These are phyloP conservation scores for Tuta absoluta DNA, from an alignment of 2,888 invertebrate genomes.

Conservation along the genomic window DNA sequence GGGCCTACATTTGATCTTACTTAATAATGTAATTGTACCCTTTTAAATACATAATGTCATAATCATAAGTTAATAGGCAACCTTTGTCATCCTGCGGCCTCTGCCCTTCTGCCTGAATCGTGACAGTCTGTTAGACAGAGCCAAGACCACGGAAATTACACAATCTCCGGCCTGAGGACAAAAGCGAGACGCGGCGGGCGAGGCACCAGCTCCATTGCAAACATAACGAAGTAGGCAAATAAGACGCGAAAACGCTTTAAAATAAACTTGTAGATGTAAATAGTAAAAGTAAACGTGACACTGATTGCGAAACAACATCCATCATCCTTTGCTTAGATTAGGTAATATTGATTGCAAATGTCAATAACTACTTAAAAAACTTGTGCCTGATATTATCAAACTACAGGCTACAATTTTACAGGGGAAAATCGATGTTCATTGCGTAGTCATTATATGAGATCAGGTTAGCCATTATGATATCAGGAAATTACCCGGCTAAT, in stretches of 20 bases:
- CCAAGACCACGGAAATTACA: neutral
- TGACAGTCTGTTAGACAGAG: neutral
- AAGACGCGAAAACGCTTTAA: slow-evolving; percentile 1
- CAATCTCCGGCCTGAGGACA: slow-evolving; percentile 5
- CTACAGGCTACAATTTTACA: no score
- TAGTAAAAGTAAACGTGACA: neutral
- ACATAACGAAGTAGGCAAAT: neutral
- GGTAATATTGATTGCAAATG: neutral
- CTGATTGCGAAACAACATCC: slow-evolving; percentile 4
- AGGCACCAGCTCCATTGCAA: neutral
- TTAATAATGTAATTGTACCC: no score
- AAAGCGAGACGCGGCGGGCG: neutral
- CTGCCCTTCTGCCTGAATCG: slow-evolving; percentile 1
- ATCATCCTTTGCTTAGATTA: neutral
- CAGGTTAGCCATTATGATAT: no score
- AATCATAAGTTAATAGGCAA: neutral
- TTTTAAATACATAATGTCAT: neutral
- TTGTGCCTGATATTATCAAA: no score
- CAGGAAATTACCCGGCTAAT: no score
- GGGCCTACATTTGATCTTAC: no score
- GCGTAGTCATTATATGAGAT: no score
- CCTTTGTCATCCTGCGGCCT: neutral
- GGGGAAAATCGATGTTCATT: no score
- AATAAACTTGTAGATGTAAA: slow-evolving; percentile 1
- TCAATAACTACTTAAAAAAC: neutral